These are phyloP conservation scores for Ormyrus nitidulus DNA, from an alignment of 2,888 invertebrate genomes.

Conservation along the genomic window DNA sequence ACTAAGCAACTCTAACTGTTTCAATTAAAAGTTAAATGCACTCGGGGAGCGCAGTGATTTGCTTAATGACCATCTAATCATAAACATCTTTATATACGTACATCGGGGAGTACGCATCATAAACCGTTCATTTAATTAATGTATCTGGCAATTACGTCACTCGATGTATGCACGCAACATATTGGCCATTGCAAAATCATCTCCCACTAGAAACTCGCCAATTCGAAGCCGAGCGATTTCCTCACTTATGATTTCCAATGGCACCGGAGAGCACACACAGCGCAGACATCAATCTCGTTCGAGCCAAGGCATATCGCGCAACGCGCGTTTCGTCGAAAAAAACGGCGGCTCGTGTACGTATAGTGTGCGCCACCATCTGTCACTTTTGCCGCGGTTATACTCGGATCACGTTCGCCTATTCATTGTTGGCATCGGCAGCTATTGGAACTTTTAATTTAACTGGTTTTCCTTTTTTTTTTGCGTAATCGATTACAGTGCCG, in stretches of 20 bases:
- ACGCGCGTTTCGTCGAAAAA: slow-evolving; percentile 21
- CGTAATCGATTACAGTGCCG: too few species aligned
- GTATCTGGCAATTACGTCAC: slow-evolving; percentile 32
- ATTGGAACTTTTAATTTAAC: neutral
- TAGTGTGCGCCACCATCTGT: slow-evolving; percentile 15
- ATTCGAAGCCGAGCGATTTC: slow-evolving; percentile 33
- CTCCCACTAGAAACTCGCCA: slow-evolving; percentile 2
- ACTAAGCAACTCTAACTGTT: neutral
- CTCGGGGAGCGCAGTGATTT: neutral
- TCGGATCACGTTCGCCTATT: neutral
- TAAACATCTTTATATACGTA: too few species aligned
- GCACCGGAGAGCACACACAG: neutral
- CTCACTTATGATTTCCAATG: slow-evolving; percentile 41
- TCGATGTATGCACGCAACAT: neutral
- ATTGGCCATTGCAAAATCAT: slow-evolving; percentile 21
- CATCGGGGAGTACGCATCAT: neutral
- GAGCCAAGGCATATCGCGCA: slow-evolving; percentile 6
- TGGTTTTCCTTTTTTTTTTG: neutral
- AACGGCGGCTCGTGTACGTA: neutral
- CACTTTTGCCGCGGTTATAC: neutral
- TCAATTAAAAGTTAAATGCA: slow-evolving; percentile 3
- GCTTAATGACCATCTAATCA: neutral
- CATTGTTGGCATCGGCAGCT: neutral
- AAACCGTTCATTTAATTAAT: slow-evolving; percentile 15
- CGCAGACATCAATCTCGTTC: slow-evolving; percentile 16